phyloP scores from a whole-genome alignment of 2,113 vertebrate species.

The Thamnophis sirtalis region DNA sequence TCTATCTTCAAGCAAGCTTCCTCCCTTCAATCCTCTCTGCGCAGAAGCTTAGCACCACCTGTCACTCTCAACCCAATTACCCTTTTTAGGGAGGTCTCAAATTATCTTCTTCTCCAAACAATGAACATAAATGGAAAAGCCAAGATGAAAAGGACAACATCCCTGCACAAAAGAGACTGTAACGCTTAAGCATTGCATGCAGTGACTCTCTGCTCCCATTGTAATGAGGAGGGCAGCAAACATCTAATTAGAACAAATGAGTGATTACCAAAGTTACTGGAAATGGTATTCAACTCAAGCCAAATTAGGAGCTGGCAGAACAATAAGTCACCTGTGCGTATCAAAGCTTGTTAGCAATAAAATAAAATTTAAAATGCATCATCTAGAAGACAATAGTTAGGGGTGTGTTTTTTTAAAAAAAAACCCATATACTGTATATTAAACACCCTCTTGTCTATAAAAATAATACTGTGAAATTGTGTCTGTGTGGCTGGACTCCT shows the following conservation, averaged over 20 bases:
- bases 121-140: background rate
- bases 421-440: background rate
- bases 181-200: background rate
- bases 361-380: background rate
- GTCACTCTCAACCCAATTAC: background rate
- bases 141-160: background rate
- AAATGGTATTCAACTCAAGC: background rate
- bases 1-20: background rate
- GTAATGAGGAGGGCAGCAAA: conserved; percentile 20
- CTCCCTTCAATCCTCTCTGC: background rate
- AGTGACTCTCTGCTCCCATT: background rate
- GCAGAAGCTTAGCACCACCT: background rate
- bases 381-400: background rate
- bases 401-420: background rate
- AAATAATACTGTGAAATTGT: background rate
- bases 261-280: conserved; percentile 11
- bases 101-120: background rate
- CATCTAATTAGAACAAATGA: conserved; percentile 30
- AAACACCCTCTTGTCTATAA: background rate
- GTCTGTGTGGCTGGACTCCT: background rate
- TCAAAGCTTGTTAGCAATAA: background rate
- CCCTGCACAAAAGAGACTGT: conserved; percentile 12
- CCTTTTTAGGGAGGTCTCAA: background rate
- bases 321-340: background rate
- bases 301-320: conserved; percentile 15